Evolutionary conservation across 2,888 invertebrate species (phyloP).

Genomic region (Xanthorhoe designata): DNA sequence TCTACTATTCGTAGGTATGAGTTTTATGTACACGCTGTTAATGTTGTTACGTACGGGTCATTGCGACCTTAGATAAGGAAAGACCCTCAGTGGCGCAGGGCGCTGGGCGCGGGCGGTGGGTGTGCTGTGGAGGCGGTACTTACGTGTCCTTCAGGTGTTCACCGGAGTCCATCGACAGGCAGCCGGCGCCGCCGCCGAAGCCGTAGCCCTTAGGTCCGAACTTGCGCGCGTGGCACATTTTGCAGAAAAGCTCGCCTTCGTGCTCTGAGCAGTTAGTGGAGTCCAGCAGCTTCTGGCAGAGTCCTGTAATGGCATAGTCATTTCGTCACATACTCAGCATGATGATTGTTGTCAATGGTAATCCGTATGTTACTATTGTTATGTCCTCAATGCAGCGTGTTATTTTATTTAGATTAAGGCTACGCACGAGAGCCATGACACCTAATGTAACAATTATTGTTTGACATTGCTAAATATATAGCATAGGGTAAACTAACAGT

Average conservation of each 20-base stretch:
- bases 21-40: slow-evolving; percentile 84
- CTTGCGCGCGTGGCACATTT: slow-evolving; percentile 98
- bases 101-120: slow-evolving; percentile 85
- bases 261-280: slow-evolving; percentile 99
- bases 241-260: slow-evolving; percentile 98
- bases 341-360: background rate
- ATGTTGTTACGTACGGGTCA: slow-evolving; percentile 82
- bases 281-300: slow-evolving; percentile 99
- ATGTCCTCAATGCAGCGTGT: background rate
- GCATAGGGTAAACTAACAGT: background rate
- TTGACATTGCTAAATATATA: too few relatives aligned
- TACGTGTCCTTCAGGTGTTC: slow-evolving; percentile 94
- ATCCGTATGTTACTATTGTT: background rate
- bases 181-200: slow-evolving; percentile 99
- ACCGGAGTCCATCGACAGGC: slow-evolving; percentile 98
- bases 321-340: slow-evolving; percentile 14
- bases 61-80: slow-evolving; percentile 84
- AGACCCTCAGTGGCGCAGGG: slow-evolving; percentile 85
- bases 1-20: slow-evolving; percentile 71
- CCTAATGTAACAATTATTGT: too few relatives aligned
- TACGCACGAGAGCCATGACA: background rate
- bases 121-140: slow-evolving; percentile 83
- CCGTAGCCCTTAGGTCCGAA: slow-evolving; percentile 99
- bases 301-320: slow-evolving; percentile 83
- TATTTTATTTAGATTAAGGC: background rate